These are phyloP conservation scores for Glomeris maerens DNA, from an alignment of 1,140 invertebrate species.

Conservation along the genomic window DNA sequence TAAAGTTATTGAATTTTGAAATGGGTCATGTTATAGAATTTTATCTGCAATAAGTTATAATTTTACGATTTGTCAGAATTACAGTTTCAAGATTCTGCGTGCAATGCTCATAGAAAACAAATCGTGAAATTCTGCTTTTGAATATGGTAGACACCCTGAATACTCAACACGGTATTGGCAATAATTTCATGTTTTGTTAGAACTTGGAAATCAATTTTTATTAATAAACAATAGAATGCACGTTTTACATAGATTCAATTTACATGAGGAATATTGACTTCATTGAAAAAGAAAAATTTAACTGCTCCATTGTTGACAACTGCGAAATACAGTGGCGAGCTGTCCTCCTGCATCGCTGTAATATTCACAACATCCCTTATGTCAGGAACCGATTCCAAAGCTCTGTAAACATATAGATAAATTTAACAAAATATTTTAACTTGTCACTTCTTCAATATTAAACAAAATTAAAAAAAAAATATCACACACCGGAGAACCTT, in stretches of 20 bases:
- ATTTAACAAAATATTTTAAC: no score
- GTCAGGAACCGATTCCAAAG: constrained; percentile 16
- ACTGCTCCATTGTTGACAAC: constrained; percentile 26
- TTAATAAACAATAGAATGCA: neutral
- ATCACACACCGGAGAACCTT: constrained; percentile 22
- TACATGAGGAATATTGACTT: constrained; percentile 14
- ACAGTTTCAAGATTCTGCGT: neutral
- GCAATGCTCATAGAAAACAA: neutral
- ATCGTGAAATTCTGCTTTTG: neutral
- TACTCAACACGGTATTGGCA: no score
- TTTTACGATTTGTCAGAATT: no score
- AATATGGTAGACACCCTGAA: neutral
- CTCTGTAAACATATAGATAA: constrained; percentile 14
- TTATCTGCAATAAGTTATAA: no score
- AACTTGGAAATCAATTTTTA: neutral
- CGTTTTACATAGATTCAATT: neutral
- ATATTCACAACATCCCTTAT: constrained; percentile 13
- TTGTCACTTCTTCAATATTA: constrained; percentile 1
- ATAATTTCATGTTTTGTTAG: no score
- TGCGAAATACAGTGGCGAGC: constrained; percentile 24
- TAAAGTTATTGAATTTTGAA: no score
- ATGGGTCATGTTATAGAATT: no score
- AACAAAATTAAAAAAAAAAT: constrained; percentile 2
- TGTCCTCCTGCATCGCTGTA: constrained; percentile 16
- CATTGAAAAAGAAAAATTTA: constrained; percentile 24